phyloP scores from a whole-genome alignment of 2,113 vertebrate species.

The Blennius ocellaris region DNA sequence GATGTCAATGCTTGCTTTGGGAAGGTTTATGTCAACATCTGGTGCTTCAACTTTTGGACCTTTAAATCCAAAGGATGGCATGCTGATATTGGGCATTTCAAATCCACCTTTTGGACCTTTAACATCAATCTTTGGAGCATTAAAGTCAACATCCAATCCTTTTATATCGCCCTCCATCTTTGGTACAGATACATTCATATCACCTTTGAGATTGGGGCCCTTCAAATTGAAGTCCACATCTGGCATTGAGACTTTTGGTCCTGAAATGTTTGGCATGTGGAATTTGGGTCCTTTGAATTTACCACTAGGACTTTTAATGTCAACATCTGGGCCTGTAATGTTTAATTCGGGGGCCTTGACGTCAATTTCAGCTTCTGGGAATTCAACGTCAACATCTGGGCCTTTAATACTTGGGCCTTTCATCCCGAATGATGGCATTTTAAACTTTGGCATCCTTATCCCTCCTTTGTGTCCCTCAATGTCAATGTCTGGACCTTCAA shows the following conservation, averaged over 20 bases:
- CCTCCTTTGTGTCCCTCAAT: slow-evolving; percentile 11
- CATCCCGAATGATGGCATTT: slow-evolving; percentile 72
- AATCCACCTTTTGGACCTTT: no score
- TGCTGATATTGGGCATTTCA: no score
- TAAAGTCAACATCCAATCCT: neutral
- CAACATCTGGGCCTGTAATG: neutral
- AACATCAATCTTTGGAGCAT: no score
- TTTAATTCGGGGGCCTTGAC: neutral
- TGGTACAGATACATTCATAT: neutral
- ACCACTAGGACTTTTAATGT: slow-evolving; percentile 8
- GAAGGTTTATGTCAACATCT: no score
- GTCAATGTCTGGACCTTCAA: no score
- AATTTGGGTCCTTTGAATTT: slow-evolving; percentile 4
- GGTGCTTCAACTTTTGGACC: no score
- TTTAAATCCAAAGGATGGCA: no score
- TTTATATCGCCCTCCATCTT: no score
- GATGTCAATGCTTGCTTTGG: no score
- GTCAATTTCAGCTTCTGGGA: slow-evolving; percentile 13
- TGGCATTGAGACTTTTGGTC: neutral
- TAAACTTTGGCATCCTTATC: slow-evolving; percentile 64
- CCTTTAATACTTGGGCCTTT: slow-evolving; percentile 63
- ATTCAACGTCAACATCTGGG: neutral
- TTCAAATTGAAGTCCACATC: no score
- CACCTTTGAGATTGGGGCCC: neutral
- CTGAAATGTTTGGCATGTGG: neutral